These are phyloP conservation scores for Hypomecis atomaria DNA, from an alignment of 2,888 invertebrate genomes.

Conservation along the genomic window DNA sequence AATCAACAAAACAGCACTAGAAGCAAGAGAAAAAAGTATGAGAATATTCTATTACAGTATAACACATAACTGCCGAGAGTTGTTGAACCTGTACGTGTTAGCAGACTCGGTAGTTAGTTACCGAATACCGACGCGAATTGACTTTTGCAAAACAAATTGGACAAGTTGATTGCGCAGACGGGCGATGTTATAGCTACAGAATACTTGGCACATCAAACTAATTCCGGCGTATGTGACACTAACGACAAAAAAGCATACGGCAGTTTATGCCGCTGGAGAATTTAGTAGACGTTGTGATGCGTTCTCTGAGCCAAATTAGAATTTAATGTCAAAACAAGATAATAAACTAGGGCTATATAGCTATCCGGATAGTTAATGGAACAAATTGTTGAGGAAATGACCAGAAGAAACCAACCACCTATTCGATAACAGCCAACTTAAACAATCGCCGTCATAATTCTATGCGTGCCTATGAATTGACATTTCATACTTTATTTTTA, in stretches of 20 bases:
- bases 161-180: conserved; percentile 14
- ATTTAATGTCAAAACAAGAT: conserved; percentile 29
- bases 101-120: background rate
- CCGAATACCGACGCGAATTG: background rate
- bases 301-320: conserved; percentile 21
- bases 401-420: background rate
- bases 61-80: background rate
- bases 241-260: conserved; percentile 20
- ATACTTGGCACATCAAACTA: conserved; percentile 11
- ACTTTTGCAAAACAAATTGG: conserved; percentile 11
- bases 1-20: too few species aligned
- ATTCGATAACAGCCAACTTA: background rate
- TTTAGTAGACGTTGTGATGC: conserved; percentile 23
- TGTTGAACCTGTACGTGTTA: conserved; percentile 5
- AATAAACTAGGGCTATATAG: conserved; percentile 20
- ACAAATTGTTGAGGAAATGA: conserved; percentile 9
- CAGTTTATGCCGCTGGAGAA: conserved; percentile 24
- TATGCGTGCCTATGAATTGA: too few species aligned
- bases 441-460: too few species aligned
- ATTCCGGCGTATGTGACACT: conserved; percentile 13
- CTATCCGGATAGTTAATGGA: conserved; percentile 9
- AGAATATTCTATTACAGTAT: background rate
- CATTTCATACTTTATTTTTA: too few species aligned
- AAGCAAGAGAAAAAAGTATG: too few species aligned
- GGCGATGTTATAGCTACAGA: conserved; percentile 13